Evolutionary conservation across 2,888 invertebrate genomes (phyloP).

Genomic region (Latrodectus elegans): DNA sequence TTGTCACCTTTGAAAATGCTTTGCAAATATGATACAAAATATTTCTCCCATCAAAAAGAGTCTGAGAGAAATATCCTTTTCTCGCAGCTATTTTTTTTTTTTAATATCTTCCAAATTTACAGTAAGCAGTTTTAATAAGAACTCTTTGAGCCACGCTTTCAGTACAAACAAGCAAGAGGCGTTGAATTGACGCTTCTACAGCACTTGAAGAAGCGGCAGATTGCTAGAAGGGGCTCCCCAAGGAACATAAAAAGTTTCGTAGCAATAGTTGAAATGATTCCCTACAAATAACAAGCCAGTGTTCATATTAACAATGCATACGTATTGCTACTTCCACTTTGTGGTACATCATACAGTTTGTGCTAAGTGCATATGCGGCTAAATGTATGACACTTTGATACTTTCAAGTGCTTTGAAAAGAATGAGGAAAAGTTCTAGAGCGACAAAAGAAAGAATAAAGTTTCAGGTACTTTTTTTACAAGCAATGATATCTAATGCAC

Average conservation of each 20-base stretch:
- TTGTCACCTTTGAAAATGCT: conserved; percentile 67
- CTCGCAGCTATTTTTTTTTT: conserved; percentile 25
- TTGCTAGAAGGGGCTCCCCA: conserved; percentile 50
- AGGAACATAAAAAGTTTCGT: conserved; percentile 18
- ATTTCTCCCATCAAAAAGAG: conserved; percentile 49
- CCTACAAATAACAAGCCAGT: conserved; percentile 20
- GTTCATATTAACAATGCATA: conserved; percentile 3
- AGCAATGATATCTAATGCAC: conserved; percentile 41
- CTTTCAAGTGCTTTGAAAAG: conserved; percentile 20
- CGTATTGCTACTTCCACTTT: conserved; percentile 36
- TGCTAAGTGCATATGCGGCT: conserved; percentile 68
- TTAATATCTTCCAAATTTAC: conserved; percentile 28
- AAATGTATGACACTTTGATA: conserved; percentile 60
- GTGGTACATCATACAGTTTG: conserved; percentile 46
- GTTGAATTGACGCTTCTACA: neutral
- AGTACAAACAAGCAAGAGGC: neutral
- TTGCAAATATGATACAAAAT: conserved; percentile 64
- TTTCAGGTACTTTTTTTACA: conserved; percentile 52
- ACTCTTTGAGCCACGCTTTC: conserved; percentile 49
- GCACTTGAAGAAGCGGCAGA: neutral
- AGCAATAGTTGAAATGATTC: conserved; percentile 14
- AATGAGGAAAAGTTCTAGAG: neutral
- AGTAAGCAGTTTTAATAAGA: conserved; percentile 22
- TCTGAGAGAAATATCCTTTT: conserved; percentile 47
- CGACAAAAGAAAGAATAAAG: conserved; percentile 22